Conservation (phyloP, 64 coral and sea anemone species). For the Stylophora pistillata region DNA sequence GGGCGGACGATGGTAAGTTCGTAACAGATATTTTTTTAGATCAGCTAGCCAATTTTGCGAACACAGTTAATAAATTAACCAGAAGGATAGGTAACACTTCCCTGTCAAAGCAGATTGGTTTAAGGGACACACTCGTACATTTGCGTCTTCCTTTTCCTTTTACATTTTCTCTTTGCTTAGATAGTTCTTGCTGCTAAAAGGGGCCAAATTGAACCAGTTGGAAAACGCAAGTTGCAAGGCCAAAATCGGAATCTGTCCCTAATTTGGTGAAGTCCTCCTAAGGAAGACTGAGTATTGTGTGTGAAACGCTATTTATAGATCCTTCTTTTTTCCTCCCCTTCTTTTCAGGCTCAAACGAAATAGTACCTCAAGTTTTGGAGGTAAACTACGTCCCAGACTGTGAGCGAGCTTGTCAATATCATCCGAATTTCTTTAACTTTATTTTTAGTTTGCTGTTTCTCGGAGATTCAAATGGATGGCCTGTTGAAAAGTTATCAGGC, state of each 20-base stretch:
- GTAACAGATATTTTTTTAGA: background rate
- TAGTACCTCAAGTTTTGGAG: slow-evolving; percentile 90
- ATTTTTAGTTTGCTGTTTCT: slow-evolving; percentile 89
- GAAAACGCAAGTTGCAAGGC: no score
- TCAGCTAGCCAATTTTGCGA: background rate
- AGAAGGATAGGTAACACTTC: no score
- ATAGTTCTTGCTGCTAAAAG: no score
- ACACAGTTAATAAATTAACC: background rate
- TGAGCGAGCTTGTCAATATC: slow-evolving; percentile 77
- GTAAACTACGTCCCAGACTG: slow-evolving; percentile 89
- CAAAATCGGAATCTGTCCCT: no score
- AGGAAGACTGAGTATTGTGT: background rate
- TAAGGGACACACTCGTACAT: background rate
- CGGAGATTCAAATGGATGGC: slow-evolving; percentile 82
- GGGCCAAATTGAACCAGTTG: no score
- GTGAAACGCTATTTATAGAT: background rate
- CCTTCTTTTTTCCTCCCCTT: background rate
- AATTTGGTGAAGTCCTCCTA: background rate
- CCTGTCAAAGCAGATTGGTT: no score
- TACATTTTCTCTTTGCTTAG: background rate
- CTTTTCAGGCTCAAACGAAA: slow-evolving; percentile 78
- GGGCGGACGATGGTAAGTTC: slow-evolving; percentile 87
- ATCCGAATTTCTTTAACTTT: slow-evolving; percentile 84
- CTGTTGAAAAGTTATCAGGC: slow-evolving; percentile 13
- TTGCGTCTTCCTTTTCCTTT: background rate